phyloP scores from a whole-genome alignment of 2,113 vertebrate genomes.

The Ardeotis arabs region DNA sequence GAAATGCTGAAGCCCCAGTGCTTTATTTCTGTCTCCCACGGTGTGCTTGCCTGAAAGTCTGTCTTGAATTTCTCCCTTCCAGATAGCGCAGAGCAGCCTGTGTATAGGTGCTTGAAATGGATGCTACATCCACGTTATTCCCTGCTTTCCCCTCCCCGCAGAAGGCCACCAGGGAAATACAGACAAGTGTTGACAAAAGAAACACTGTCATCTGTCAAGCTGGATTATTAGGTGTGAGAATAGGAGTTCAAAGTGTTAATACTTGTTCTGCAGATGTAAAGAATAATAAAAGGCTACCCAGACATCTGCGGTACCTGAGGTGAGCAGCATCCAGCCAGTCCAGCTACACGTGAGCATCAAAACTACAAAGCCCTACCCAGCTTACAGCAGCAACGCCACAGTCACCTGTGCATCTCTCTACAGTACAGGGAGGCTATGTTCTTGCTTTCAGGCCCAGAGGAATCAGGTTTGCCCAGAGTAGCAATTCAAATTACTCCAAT shows the following conservation, averaged over 20 bases:
- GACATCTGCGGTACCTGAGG: fast-evolving
- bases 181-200: background rate
- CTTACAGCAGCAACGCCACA: fast-evolving
- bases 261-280: background rate
- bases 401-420: background rate
- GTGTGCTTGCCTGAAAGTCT: background rate
- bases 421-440: background rate
- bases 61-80: background rate
- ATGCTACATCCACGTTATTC: fast-evolving
- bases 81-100: background rate
- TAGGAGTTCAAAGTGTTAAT: background rate
- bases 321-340: background rate
- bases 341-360: background rate
- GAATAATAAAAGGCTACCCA: background rate
- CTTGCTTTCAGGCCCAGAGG: background rate
- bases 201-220: background rate
- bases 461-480: background rate
- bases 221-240: background rate
- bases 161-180: background rate
- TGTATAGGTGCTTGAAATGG: background rate
- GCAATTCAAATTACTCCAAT: background rate
- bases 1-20: background rate
- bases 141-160: background rate
- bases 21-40: background rate
- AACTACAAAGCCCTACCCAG: background rate